Base-by-base conservation (phyloP, 2,113 vertebrate genomes). In the Meleagris gallopavo region DNA sequence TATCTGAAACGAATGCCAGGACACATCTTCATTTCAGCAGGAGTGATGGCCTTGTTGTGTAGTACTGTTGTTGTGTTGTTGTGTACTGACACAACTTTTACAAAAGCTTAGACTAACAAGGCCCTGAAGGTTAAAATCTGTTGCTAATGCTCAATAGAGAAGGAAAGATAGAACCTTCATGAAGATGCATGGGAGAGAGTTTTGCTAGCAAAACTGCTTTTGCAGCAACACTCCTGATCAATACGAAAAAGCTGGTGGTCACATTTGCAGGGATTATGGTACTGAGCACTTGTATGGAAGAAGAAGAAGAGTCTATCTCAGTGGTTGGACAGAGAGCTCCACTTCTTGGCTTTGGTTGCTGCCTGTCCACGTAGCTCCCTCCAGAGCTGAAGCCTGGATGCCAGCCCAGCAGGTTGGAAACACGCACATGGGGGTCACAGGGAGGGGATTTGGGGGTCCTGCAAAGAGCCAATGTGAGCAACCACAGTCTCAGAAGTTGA, bases 401-500 rank as follows among this genome's bases (percentile, higher is more conserved):
- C 45, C 55, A 65, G 32, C 41, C 10, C 60, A 45, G 30, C 32
- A 65, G n/a, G 9, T 6, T 0, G 1, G 83, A 27, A 77, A 6
- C 3, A 1, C 9, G 7, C 14, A n/a, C 22, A 11, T 1, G 4
- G 8, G 4, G 40, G 20, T 50, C 13, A 30, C 0, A 3, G 24
- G 70, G 40, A 34, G 7, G 0, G 1, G 36, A 71, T 45, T 38
- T 36, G 16, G 40, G 12, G 11, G 15, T 25, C n/a, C 27, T 10
- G 2, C 0, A 0, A 36, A 69, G 7, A 36, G 3, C 21, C 3
- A 12, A 7, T 1, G 1, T 21, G 50, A 45, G 48, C 20, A 89
- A 41, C 25, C 69, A 52, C 20, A 52, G 19, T 27, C 46, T n/a
- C 4, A 0, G 0, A 1, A 79, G 27, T n/a, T 13, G 54, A 77